These are phyloP conservation scores for Procavia capensis DNA, from an alignment of 2,113 vertebrate species.

Conservation along the genomic window DNA sequence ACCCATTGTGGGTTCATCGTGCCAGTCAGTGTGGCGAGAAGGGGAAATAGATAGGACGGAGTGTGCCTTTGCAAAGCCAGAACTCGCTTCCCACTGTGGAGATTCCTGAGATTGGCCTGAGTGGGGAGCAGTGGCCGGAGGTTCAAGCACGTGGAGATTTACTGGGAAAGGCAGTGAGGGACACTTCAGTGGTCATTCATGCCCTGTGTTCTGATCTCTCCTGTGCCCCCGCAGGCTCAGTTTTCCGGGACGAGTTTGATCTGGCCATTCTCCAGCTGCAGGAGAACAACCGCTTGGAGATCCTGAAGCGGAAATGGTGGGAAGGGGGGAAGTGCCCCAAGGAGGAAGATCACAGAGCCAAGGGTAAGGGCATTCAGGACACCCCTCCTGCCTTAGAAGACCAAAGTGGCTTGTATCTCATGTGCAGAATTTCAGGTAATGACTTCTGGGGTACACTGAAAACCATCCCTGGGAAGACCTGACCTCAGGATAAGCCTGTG, in stretches of 20 bases:
- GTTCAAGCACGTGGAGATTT: not conserved
- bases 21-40: not conserved
- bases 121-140: not conserved
- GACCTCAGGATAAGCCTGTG: too few species aligned
- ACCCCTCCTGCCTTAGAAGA: fast-evolving
- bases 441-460: not conserved
- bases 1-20: fast-evolving
- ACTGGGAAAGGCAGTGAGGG: not conserved
- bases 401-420: not conserved
- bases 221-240: constrained; percentile 89
- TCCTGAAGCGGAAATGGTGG: constrained; percentile 99
- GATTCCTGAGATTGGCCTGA: not conserved
- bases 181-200: not conserved
- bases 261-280: constrained; percentile 98
- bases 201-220: not conserved
- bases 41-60: not conserved
- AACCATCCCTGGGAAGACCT: not conserved
- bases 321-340: constrained; percentile 98
- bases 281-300: constrained; percentile 98
- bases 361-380: constrained; percentile 87
- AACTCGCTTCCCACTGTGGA: fast-evolving
- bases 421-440: too few species aligned
- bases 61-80: fast-evolving
- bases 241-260: constrained; percentile 98
- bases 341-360: constrained; percentile 97